Percentiles rank a stretch among this genome's conserved stretches.
Evolutionary conservation across 2,888 invertebrate species (phyloP).

Genomic region (Drosophila villosipedis): DNA sequence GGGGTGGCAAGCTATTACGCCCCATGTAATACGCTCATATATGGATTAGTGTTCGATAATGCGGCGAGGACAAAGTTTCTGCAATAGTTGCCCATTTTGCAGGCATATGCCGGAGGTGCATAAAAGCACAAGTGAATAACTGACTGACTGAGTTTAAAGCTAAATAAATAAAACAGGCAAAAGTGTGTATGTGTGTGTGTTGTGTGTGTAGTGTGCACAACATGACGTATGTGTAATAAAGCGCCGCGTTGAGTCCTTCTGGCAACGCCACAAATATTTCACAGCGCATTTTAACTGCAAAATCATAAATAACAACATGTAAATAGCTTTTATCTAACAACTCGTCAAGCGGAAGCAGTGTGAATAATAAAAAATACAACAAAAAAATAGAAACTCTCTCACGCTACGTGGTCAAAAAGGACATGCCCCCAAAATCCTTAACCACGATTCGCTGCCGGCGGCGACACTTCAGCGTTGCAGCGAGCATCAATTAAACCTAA

Average conservation of each 20-base stretch:
- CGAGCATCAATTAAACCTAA: slow-evolving; percentile 80
- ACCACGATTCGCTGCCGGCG: slow-evolving; percentile 47
- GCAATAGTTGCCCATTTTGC: slow-evolving; percentile 39
- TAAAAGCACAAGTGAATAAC: slow-evolving; percentile 16
- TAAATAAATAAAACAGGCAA: slow-evolving; percentile 41
- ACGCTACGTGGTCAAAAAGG: slow-evolving; percentile 50
- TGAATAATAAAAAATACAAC: slow-evolving; percentile 5
- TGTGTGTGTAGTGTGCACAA: slow-evolving; percentile 44
- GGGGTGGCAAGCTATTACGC: slow-evolving; percentile 49
- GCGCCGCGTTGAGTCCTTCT: slow-evolving; percentile 38
- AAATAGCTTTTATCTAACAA: slow-evolving; percentile 81
- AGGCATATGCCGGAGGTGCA: slow-evolving; percentile 47
- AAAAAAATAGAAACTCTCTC: slow-evolving; percentile 21
- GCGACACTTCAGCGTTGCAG: slow-evolving; percentile 76
- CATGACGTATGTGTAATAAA: slow-evolving; percentile 65
- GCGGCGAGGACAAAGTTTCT: slow-evolving; percentile 21
- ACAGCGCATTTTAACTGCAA: slow-evolving; percentile 77
- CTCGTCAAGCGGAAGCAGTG: slow-evolving; percentile 75
- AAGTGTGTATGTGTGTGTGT: slow-evolving; percentile 10
- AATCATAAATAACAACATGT: slow-evolving; percentile 81
- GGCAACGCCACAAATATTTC: slow-evolving; percentile 58
- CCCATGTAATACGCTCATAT: slow-evolving; percentile 60
- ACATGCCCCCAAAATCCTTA: slow-evolving; percentile 65
- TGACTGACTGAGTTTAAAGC: slow-evolving; percentile 45
- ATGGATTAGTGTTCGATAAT: slow-evolving; percentile 77